Evolutionary conservation across 2,888 invertebrate genomes (phyloP).

Genomic region (Pyrochroa serraticornis): DNA sequence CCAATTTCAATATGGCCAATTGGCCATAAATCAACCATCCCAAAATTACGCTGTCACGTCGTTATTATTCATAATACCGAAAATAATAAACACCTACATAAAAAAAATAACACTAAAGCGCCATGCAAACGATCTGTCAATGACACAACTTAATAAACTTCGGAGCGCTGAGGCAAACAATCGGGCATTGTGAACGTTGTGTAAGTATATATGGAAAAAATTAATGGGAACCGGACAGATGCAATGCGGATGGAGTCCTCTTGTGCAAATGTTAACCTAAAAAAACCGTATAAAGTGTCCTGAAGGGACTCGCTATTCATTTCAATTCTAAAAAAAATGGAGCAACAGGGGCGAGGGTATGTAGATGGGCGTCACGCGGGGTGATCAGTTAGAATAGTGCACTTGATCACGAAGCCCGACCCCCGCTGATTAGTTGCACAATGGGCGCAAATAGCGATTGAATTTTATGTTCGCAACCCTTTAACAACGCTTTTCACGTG

Average conservation of each 20-base stretch:
- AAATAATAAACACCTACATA: too few species aligned
- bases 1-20: too few species aligned
- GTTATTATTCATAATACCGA: too few species aligned
- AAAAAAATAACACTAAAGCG: constrained; percentile 18
- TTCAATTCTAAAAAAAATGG: constrained; percentile 44
- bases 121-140: constrained; percentile 27
- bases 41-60: too few species aligned
- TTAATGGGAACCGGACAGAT: constrained; percentile 32
- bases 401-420: constrained; percentile 47
- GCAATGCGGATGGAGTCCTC: constrained; percentile 28
- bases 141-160: constrained; percentile 28
- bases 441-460: constrained; percentile 17
- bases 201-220: constrained; percentile 24
- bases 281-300: constrained; percentile 38
- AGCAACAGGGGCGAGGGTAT: constrained; percentile 33
- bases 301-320: constrained; percentile 45
- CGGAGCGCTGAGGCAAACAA: constrained; percentile 18
- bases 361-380: constrained; percentile 37
- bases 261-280: constrained; percentile 50
- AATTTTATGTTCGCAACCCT: constrained; percentile 18
- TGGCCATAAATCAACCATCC: too few species aligned
- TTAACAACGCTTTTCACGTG: constrained; percentile 8
- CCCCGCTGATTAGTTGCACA: constrained; percentile 29
- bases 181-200: constrained; percentile 19
- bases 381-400: constrained; percentile 46